Conservation (phyloP, 1,140 invertebrate genomes). For the Cotesia typhae region DNA sequence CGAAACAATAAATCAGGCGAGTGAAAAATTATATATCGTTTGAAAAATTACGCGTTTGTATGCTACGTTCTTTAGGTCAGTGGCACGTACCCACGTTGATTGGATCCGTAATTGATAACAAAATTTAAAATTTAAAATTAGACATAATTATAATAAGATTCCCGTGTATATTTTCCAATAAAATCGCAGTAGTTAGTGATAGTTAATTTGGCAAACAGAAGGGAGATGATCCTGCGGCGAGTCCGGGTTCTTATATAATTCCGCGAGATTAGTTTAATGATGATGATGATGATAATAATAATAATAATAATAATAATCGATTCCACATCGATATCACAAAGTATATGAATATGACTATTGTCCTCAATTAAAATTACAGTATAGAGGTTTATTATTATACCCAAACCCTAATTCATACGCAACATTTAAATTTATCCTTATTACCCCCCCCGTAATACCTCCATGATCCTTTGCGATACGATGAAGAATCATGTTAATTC, state of each 20-base stretch:
- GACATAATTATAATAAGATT: not conserved
- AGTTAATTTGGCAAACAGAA: slow-evolving; percentile 22
- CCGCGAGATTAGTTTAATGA: slow-evolving; percentile 24
- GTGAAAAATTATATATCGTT: slow-evolving; percentile 14
- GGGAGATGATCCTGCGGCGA: slow-evolving; percentile 37
- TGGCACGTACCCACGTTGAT: slow-evolving; percentile 40
- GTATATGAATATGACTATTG: not conserved
- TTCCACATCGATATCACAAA: not conserved
- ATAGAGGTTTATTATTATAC: not conserved
- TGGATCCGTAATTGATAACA: slow-evolving; percentile 5
- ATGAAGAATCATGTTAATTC: too few relatives aligned
- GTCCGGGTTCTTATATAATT: slow-evolving; percentile 23
- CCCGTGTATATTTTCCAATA: too few relatives aligned
- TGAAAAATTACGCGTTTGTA: slow-evolving; percentile 15
- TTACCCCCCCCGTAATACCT: too few relatives aligned
- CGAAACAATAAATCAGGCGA: slow-evolving; percentile 11
- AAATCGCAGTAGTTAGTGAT: too few relatives aligned
- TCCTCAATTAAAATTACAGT: not conserved
- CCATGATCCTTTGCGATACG: too few relatives aligned
- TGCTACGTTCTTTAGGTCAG: slow-evolving; percentile 36
- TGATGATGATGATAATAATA: not conserved
- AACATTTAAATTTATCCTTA: too few relatives aligned
- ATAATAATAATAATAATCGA: slow-evolving; percentile 4
- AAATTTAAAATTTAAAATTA: not conserved
- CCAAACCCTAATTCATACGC: slow-evolving; percentile 16